Base-by-base conservation (phyloP, 2,113 vertebrate genomes). In the Podarcis cretensis region DNA sequence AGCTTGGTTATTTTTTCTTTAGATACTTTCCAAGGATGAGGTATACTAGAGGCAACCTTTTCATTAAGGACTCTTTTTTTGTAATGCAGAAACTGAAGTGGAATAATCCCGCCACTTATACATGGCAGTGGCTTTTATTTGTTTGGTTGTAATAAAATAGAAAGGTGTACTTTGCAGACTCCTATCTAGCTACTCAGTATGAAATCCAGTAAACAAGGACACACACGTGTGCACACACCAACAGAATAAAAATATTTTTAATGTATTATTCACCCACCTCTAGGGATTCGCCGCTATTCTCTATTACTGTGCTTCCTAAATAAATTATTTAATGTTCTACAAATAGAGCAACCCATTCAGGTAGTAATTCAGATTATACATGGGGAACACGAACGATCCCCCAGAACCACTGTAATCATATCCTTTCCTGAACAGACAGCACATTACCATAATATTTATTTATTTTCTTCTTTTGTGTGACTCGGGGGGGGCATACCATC, bases 181-280 rank as follows among this genome's bases (percentile, higher is more conserved):
- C 89, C 20, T 48, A 88, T 90, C 14, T 40, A 90, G 43, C n/a
- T 90, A 27, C 30, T 90, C 18, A 94, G 71, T 1, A 59, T 81
- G 71, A 91, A 87, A 83, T 79, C 66, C 86, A 90, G 90, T 76
- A 85, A 93, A 87, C 91, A 86, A 86, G 32, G 2, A 92, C 89
- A 81, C 74, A 74, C 76, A 69, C 32, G 20, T 7, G n/a, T 6
- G 1, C 32, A 25, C 63, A 83, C 59, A 57, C 83, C 87, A 93
- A 92, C 86, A 80, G 92, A 94, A 95, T 92, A 93, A 90, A 66
- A 84, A 89, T 78, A 81, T 91, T 93, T 90, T 93, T 87, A 74
- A 95, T 94, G 71, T 80, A 92, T 95, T 93, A 94, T 94, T 96
- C 91, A 94, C 87, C 27, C 32, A 27, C 88, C 88, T 92, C 80